phyloP scores from a whole-genome alignment of 2,113 vertebrate species.

The Glaucomys volans region DNA sequence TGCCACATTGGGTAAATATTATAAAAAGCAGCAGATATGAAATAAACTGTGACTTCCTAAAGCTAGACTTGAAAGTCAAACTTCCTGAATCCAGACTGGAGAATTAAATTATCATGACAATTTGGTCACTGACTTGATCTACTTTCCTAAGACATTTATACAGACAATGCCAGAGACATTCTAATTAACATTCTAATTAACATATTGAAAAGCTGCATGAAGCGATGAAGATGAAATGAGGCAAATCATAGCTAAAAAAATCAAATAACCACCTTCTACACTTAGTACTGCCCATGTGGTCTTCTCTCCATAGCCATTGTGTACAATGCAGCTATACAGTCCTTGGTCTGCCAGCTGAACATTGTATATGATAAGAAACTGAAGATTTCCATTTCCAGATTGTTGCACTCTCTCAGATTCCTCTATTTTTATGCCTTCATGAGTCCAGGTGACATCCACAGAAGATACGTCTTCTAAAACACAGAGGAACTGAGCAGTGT shows the following conservation, averaged over 20 bases:
- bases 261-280: constrained; percentile 92
- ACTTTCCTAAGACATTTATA: neutral
- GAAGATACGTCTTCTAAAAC: constrained; percentile 89
- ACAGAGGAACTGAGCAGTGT: constrained; percentile 91
- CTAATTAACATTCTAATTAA: constrained; percentile 66
- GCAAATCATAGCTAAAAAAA: constrained; percentile 85
- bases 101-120: neutral
- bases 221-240: constrained; percentile 80
- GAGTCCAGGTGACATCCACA: constrained; percentile 88
- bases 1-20: neutral
- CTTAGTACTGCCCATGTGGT: constrained; percentile 91
- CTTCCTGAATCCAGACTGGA: neutral
- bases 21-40: neutral
- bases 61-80: neutral
- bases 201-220: constrained; percentile 35
- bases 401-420: constrained; percentile 88
- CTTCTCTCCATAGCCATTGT: constrained; percentile 88
- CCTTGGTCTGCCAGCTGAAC: constrained; percentile 90
- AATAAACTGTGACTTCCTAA: constrained; percentile 1
- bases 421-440: constrained; percentile 86
- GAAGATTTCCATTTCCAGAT: constrained; percentile 86
- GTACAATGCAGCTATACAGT: constrained; percentile 90
- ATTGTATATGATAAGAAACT: constrained; percentile 89
- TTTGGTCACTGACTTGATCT: neutral
- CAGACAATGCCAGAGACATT: constrained; percentile 67